Evolutionary conservation across 2,113 vertebrate genomes (phyloP).

Genomic region (Oreochromis niloticus): DNA sequence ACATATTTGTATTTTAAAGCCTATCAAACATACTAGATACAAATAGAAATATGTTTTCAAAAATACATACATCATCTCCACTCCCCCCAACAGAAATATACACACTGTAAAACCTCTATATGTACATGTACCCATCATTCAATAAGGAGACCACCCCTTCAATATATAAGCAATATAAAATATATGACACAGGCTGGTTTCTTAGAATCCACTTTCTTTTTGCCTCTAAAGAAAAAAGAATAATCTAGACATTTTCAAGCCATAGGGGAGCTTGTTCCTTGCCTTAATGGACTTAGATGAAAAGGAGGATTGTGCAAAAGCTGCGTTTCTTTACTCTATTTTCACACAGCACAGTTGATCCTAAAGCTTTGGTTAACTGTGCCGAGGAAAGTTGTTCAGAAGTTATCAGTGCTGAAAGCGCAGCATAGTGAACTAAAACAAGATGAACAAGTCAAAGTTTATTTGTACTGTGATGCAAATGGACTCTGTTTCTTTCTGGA

Average conservation of each 20-base stretch:
- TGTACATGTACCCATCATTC: neutral
- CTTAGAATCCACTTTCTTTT: neutral
- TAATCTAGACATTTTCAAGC: neutral
- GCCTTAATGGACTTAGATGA: neutral
- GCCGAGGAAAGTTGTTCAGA: neutral
- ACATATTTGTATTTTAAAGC: neutral
- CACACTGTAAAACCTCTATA: neutral
- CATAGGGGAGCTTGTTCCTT: neutral
- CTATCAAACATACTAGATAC: neutral
- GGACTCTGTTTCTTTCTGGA: neutral
- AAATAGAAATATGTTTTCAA: neutral
- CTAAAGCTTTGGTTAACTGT: neutral
- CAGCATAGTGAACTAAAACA: neutral
- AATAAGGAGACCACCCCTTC: neutral
- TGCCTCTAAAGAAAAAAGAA: neutral
- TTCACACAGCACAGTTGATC: neutral
- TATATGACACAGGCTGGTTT: neutral
- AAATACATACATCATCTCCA: neutral
- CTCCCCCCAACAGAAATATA: neutral
- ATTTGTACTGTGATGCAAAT: neutral
- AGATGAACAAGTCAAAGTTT: neutral
- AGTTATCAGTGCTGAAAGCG: neutral
- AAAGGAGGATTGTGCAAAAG: neutral
- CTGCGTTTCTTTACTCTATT: neutral
- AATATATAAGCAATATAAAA: neutral